phyloP scores from a whole-genome alignment of 2,888 invertebrate species.

The Rhabditoides inermis region DNA sequence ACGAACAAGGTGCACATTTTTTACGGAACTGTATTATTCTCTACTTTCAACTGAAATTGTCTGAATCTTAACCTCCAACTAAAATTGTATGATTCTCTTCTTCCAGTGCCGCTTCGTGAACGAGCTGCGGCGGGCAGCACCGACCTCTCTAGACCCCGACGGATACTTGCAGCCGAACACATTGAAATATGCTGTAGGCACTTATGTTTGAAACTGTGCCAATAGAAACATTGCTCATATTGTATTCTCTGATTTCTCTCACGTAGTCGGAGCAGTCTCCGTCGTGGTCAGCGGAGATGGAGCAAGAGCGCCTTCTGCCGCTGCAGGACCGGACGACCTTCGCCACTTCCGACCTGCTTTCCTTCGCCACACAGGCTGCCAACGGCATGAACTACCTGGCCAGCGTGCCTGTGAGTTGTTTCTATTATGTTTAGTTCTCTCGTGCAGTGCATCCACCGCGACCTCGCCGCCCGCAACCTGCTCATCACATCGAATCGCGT shows the following conservation, averaged over 20 bases:
- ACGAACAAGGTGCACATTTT: too few species aligned
- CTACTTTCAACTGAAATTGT: too few species aligned
- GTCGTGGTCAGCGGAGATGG: constrained; percentile 6
- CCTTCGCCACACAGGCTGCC: constrained; percentile 89
- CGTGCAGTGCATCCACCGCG: constrained; percentile 69
- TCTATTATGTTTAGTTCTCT: background rate
- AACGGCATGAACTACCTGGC: constrained; percentile 94
- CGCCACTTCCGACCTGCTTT: constrained; percentile 65
- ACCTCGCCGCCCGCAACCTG: constrained; percentile 90
- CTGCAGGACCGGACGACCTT: background rate
- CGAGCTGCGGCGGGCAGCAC: constrained; percentile 8
- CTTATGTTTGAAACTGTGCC: background rate
- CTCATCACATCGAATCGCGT: constrained; percentile 84
- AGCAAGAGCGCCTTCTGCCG: constrained; percentile 3
- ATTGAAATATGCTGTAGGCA: background rate
- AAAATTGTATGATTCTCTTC: too few species aligned
- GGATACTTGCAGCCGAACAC: background rate
- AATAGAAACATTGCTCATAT: background rate
- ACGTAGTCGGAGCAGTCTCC: constrained; percentile 4
- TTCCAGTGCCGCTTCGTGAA: too few species aligned
- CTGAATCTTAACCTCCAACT: too few species aligned
- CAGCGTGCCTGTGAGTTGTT: constrained; percentile 69
- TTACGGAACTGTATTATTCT: too few species aligned
- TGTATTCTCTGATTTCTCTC: background rate
- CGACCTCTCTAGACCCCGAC: constrained; percentile 12